Evolutionary conservation across 2,113 vertebrate genomes (phyloP), one percentile per base, ranked within the genome.

Genomic region (Serilophus lunatus): DNA sequence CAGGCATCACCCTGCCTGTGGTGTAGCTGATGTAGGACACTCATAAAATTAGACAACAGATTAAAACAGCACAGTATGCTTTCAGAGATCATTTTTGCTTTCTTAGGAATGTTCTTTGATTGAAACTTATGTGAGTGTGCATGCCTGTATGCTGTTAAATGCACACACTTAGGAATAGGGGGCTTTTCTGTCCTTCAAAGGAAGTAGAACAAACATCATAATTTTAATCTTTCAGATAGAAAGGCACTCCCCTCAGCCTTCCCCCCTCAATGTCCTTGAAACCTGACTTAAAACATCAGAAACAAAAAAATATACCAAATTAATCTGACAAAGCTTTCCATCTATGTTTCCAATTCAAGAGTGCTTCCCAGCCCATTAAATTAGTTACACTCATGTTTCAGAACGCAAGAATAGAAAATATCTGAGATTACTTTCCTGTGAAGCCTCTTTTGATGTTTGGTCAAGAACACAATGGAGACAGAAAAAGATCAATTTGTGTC

Each of bases 91-190:
- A 64, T 28, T 10, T 93, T 88, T 44, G 13, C 44, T 71, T 71
- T 75, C 45, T 84, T 81, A 7, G 10, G 10, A 68, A 59, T 56
- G 17, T 25, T 75, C 33, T 86, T 68, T 70, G 51, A 81, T 76
- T 75, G 49, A 57, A 68, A 47, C 4, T 68, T 23, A 13, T 0
- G 2, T 18, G 23, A 42, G 8, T 31, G 15, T 0, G 0, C 13
- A 12, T 25, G 28, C 10, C 23, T 7, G 3, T 44, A 26, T 16
- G 19, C 23, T 82, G 23, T 59, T 56, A 82, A 66, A 82, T 29
- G 47, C 10, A 49, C 13, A 16, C 26, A 33, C 13, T 40, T 49
- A 42, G 14, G 36, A 35, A 60, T 7, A 76, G 17, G 26, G 13
- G 0, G 22, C 49, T 87, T 70, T 60, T 15, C 35, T n/a, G 25